Evolutionary conservation across 2,113 vertebrate genomes (phyloP).

Genomic region (Tachysurus vachellii): DNA sequence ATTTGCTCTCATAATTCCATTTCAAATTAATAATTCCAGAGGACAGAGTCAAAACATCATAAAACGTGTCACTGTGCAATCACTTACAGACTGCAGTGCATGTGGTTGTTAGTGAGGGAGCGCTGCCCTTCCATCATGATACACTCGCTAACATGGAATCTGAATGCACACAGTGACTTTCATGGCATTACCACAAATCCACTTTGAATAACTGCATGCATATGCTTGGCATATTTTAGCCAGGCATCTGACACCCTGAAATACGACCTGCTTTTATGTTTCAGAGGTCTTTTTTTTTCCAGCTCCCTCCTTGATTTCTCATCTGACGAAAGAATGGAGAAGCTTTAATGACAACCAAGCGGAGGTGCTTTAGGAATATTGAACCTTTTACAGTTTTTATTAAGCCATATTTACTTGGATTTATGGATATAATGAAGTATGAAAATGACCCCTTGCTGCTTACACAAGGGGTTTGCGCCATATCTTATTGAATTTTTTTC

Average conservation of each 20-base stretch:
- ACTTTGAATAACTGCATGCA: slow-evolving; percentile 69
- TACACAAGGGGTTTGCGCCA: slow-evolving; percentile 58
- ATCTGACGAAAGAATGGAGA: slow-evolving; percentile 68
- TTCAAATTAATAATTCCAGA: slow-evolving; percentile 6
- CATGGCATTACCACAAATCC: slow-evolving; percentile 49
- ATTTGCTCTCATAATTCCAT: slow-evolving; percentile 7
- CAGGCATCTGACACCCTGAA: slow-evolving; percentile 56
- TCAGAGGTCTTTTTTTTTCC: slow-evolving; percentile 65
- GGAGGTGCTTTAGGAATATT: slow-evolving; percentile 63
- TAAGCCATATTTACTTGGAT: slow-evolving; percentile 65
- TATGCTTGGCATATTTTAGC: slow-evolving; percentile 63
- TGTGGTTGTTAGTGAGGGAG: background rate
- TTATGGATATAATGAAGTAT: slow-evolving; percentile 66
- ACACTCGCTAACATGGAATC: slow-evolving; percentile 55
- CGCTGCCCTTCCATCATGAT: slow-evolving; percentile 43
- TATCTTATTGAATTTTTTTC: slow-evolving; percentile 41
- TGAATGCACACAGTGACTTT: slow-evolving; percentile 58
- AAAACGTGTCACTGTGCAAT: slow-evolving; percentile 4
- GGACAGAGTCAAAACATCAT: slow-evolving; percentile 5
- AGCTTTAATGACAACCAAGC: slow-evolving; percentile 68
- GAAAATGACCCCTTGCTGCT: slow-evolving; percentile 64
- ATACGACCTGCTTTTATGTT: slow-evolving; percentile 64
- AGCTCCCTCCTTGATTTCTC: slow-evolving; percentile 57
- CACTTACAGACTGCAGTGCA: background rate
- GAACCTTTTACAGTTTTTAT: slow-evolving; percentile 61